Base-by-base conservation (phyloP, 2,888 invertebrate genomes). In the Helobdella robusta region DNA sequence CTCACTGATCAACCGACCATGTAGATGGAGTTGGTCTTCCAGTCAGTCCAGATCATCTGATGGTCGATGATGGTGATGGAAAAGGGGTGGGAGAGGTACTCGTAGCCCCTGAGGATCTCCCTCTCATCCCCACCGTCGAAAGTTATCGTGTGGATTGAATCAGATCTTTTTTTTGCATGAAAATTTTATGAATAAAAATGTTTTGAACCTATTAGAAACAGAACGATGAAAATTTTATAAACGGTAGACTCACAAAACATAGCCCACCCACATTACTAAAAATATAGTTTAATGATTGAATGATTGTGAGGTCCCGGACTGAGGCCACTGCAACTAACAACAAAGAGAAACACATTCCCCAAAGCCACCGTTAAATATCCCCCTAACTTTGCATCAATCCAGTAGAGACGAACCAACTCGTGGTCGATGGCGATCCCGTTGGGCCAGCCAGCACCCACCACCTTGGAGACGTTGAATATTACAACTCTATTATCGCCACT, bases 21-120 rank as follows among this genome's bases (percentile, higher is more conserved):
- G 72, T 89, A 86, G 2, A 93, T 88, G 68, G 88, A 86, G 77
- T 89, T 89, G 65, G 86, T 86, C 70, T 89, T 84, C 93, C 93
- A 92, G 81, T 93, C 92, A 0, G 91, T 91, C 91, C 91, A 93
- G 81, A 89, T 93, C 15, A 92, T 86, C 79, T 87, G 86, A 75
- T 87, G 86, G 76, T 88, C 91, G 81, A 87, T 91, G 67, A 91
- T 83, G 0, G 62, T 15, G 70, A 92, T 86, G 58, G 91, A 89
- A 82, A 92, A 93, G 0, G 92, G 91, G 83, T 92, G 92, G 59
- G 88, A 85, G 64, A 80, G 73, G 73, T 86, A 84, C 66, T 87
- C 85, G 77, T 88, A 87, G 63, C 86, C 86, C 68, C 85, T 83
- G 73, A 90, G 82, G 68, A 89, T 85, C 73, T 83, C 82, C 72